These are phyloP conservation scores for Podarcis lilfordi DNA, from an alignment of 2,797 vertebrate genomes.

Conservation along the genomic window DNA sequence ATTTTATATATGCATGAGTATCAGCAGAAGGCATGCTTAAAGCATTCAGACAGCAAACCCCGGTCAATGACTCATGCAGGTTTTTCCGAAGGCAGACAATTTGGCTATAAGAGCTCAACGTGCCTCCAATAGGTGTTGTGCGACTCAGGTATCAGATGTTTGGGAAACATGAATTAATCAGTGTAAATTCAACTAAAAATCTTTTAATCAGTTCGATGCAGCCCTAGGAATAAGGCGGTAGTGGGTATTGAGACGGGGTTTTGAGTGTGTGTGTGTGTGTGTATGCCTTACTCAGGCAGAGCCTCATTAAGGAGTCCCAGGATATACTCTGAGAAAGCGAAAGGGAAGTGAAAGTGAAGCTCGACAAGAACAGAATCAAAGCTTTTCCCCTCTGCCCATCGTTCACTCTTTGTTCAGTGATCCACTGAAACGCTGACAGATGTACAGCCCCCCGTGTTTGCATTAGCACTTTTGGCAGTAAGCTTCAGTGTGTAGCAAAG, in stretches of 20 bases:
- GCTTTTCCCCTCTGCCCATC: background rate
- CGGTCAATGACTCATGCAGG: background rate
- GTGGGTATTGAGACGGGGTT: background rate
- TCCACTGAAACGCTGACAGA: constrained; percentile 20
- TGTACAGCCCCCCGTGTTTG: background rate
- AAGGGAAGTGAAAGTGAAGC: background rate
- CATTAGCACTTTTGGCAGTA: constrained; percentile 16
- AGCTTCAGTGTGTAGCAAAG: background rate
- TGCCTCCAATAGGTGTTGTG: background rate
- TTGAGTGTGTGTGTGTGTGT: background rate
- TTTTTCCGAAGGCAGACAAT: background rate
- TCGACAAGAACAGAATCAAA: constrained; percentile 6
- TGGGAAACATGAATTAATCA: background rate
- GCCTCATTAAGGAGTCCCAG: background rate
- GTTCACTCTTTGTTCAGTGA: constrained; percentile 21
- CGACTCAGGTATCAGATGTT: background rate
- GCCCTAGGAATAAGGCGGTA: background rate
- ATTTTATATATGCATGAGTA: background rate
- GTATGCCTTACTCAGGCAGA: background rate
- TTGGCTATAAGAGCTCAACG: background rate
- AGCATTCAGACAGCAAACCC: background rate
- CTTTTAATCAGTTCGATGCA: background rate
- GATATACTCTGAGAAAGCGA: background rate
- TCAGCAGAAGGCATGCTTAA: background rate
- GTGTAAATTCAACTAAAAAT: background rate